phyloP scores from a whole-genome alignment of 2,888 invertebrate genomes.

The Lasioglossum pauxillum region DNA sequence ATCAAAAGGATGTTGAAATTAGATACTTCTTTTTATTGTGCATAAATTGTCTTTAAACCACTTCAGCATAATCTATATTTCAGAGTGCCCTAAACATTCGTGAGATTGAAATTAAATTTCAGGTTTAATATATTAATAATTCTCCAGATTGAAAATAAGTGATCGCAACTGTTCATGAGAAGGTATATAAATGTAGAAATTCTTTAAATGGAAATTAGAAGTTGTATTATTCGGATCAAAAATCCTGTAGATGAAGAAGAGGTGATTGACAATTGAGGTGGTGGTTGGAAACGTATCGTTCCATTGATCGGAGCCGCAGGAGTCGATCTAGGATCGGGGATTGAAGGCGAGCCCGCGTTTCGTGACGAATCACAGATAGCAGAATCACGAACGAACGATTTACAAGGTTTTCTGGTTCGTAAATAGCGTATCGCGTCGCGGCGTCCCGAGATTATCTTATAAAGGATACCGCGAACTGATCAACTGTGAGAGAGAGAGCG shows the following conservation, averaged over 20 bases:
- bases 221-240: not conserved
- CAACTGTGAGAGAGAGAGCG: slow-evolving; percentile 45
- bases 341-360: slow-evolving; percentile 46
- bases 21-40: too few relatives aligned
- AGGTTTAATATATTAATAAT: too few relatives aligned
- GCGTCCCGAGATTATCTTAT: slow-evolving; percentile 65
- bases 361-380: slow-evolving; percentile 61
- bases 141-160: too few relatives aligned
- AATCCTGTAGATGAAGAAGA: not conserved
- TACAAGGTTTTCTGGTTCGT: slow-evolving; percentile 61
- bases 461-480: slow-evolving; percentile 63
- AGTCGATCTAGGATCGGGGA: slow-evolving; percentile 47
- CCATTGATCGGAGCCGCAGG: slow-evolving; percentile 15
- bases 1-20: too few relatives aligned
- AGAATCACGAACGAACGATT: slow-evolving; percentile 53
- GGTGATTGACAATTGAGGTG: not conserved
- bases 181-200: not conserved
- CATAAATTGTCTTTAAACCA: too few relatives aligned
- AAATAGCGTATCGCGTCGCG: slow-evolving; percentile 57
- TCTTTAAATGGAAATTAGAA: not conserved
- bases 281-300: not conserved
- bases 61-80: too few relatives aligned
- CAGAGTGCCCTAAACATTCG: too few relatives aligned
- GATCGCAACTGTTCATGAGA: too few relatives aligned
- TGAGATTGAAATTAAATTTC: too few relatives aligned